Evolutionary conservation across 1,140 invertebrate genomes (phyloP), one percentile per base, ranked within the genome.

Genomic region (Drosophila saltans): DNA sequence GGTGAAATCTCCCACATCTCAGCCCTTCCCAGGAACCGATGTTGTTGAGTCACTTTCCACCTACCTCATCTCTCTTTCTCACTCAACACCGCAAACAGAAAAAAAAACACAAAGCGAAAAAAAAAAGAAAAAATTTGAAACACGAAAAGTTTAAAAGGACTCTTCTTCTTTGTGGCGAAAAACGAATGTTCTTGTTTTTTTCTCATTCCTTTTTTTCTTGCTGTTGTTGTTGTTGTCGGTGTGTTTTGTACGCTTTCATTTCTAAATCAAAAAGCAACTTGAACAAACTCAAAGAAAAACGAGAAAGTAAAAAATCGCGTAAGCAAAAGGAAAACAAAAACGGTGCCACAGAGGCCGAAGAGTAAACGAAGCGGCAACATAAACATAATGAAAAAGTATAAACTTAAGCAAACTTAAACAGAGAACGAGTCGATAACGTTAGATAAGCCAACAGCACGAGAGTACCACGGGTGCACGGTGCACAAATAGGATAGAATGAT

Each of bases 361-460:
- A 78, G 75, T 74, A 80, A 80, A 80, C 78, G 78, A 78, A 78
- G 71, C 71, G 75, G 65, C 69, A 80, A 80, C 78, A 78, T 78
- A 80, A 80, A 80, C 78, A 80, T 80, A 78, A 80, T 78, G 78
- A 74, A 74, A 80, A 66, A 80, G 56, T 80, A 78, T 74, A 80
- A 80, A 75, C 78, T 78, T 78, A 74, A 74, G 71, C 66, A 74
- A 80, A 80, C 78, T 78, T 78, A 78, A 80, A 80, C 78, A 74
- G 30, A 69, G 45, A 69, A 69, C 69, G 71, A 73, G 66, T 80
- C 78, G 75, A 80, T 80, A 70, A 56, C 63, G 66, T 74, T 70
- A 75, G 75, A 71, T 74, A 65, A 64, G 57, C 48, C 58, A 62
- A 4, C 69, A 3, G 8, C 41, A 43, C 11, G 5, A 21, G 1